Conservation (phyloP, 2,888 invertebrate genomes). For the Itoplectis maculator region DNA sequence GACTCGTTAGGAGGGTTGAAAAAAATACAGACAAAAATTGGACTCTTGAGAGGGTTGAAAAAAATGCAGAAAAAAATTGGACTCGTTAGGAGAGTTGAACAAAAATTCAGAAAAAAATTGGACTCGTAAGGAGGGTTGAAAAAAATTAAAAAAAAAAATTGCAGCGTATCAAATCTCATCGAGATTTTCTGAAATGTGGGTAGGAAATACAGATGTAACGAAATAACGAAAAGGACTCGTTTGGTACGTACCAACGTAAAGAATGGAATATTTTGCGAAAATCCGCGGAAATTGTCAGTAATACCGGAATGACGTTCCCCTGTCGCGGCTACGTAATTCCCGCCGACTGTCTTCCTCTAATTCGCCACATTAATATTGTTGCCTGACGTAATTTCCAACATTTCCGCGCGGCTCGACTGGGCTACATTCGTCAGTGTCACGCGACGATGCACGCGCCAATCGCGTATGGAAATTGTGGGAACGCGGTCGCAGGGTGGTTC, state of each 20-base stretch:
- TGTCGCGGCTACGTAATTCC: conserved; percentile 30
- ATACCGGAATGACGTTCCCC: background rate
- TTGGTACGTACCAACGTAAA: background rate
- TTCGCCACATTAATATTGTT: conserved; percentile 11
- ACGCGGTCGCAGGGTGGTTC: background rate
- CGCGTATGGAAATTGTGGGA: background rate
- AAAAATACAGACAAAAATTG: too few species aligned
- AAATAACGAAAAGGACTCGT: background rate
- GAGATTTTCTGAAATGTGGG: background rate
- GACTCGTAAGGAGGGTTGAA: too few species aligned
- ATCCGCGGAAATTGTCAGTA: conserved; percentile 1
- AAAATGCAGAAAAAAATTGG: too few species aligned
- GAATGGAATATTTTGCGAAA: conserved; percentile 15
- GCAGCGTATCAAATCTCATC: too few species aligned
- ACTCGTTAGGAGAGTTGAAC: too few species aligned
- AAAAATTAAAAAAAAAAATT: too few species aligned
- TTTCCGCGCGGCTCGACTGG: conserved; percentile 9
- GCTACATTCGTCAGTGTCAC: conserved; percentile 11
- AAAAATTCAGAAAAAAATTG: too few species aligned
- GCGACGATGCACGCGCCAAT: conserved; percentile 7
- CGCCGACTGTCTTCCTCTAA: conserved; percentile 15
- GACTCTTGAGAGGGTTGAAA: too few species aligned
- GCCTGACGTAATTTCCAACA: conserved; percentile 34
- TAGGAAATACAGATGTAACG: background rate
- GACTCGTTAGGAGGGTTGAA: too few species aligned